These are phyloP conservation scores for Chromoteleia sp. DNA, from an alignment of 2,888 invertebrate genomes.

Conservation along the genomic window DNA sequence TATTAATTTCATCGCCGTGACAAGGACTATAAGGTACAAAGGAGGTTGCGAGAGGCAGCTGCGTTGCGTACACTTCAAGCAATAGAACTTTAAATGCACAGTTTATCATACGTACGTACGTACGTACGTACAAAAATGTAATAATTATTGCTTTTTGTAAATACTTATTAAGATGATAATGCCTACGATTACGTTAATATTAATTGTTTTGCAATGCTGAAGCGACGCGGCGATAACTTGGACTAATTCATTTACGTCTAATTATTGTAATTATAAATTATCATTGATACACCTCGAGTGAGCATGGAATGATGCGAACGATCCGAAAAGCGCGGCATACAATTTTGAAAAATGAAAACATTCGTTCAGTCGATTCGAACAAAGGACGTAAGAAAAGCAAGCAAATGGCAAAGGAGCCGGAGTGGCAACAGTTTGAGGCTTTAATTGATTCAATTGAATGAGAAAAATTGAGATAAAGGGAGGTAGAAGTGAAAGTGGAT, in stretches of 20 bases:
- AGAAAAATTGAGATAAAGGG: constrained; percentile 76
- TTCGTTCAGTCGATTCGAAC: constrained; percentile 81
- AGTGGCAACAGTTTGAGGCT: constrained; percentile 83
- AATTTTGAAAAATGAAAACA: background rate
- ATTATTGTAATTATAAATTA: constrained; percentile 8
- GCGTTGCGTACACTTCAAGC: no score
- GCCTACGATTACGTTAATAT: background rate
- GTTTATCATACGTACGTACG: no score
- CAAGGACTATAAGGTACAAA: no score
- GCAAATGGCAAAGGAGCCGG: constrained; percentile 77
- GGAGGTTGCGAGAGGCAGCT: background rate
- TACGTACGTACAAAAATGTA: no score
- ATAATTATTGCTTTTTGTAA: no score
- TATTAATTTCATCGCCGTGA: constrained; percentile 6
- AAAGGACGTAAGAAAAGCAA: constrained; percentile 79
- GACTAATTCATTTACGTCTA: constrained; percentile 7
- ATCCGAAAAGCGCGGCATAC: no score
- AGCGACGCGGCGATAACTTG: constrained; percentile 1
- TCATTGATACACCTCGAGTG: background rate
- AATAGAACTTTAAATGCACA: background rate
- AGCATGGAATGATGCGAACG: no score
- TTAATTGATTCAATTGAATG: constrained; percentile 82
- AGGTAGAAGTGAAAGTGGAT: constrained; percentile 66
- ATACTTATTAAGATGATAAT: no score
- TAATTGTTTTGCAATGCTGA: background rate